Base-by-base conservation (phyloP, 2,888 invertebrate genomes). In the Leucophenga maculata region DNA sequence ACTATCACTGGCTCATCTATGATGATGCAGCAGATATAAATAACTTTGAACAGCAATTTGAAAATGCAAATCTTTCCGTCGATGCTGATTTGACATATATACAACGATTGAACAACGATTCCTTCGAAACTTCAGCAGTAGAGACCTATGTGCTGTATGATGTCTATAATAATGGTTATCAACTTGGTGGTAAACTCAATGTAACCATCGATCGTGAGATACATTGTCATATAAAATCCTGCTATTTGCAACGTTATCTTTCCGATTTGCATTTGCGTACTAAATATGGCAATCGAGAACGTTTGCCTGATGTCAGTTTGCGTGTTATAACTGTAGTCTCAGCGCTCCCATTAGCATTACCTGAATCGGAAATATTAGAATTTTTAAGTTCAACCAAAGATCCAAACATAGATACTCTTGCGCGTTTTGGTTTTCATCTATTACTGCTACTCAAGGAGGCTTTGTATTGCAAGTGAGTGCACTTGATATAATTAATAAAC, bases 101-200 rank as follows among this genome's bases (percentile, higher is more conserved):
- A 0, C 68, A 67, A 22, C 62, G 70, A 13, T 26, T 8, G 18
- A 11, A 0, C 67, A 0, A 14, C 57, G 46, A n/a, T n/a, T n/a
- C n/a, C n/a, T n/a, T n/a, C n/a, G n/a, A 26, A 60, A 1, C 55
- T 65, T n/a, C 9, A 20, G 39, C 4, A 6, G 57, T 0, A 32
- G 65, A 71, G 14, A 59, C 69, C 1, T 85, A 74, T 57, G 59
- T 76, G 1, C 68, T 84, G 1, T 86, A 85, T 55, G 89, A 89
- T 77, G 82, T 88, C 11, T 89, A 87, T 68, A 88, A 83, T 69
- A 87, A 88, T 74, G 89, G 89, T 0, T 82, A 78, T 6, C 75
- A 73, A 9, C 78, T 86, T 60, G 89, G 88, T 8, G 88, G 88
- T 0, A 76, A 79, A 59, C 72, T 89, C 0, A 88, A 88, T 73